These are phyloP conservation scores for Carollia perspicillata DNA, from an alignment of 2,113 vertebrate genomes.

Conservation along the genomic window DNA sequence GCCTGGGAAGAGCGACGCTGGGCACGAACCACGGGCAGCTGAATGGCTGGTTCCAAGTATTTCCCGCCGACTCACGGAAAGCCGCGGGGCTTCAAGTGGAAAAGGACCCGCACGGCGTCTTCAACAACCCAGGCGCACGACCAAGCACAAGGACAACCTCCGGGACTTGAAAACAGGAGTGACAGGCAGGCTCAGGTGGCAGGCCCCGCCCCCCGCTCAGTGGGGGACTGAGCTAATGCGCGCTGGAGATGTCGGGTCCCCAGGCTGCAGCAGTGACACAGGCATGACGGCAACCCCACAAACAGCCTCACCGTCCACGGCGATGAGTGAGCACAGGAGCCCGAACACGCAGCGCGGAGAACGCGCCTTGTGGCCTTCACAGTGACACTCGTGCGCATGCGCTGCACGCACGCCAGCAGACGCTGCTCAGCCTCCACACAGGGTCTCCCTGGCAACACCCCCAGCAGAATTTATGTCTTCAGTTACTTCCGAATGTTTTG, in stretches of 20 bases:
- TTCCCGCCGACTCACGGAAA: background rate
- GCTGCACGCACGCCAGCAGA: too few species aligned
- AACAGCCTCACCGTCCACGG: background rate
- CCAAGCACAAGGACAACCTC: too few species aligned
- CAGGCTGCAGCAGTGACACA: background rate
- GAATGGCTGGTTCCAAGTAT: background rate
- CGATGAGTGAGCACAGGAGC: background rate
- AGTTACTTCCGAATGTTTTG: background rate
- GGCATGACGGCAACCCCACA: background rate
- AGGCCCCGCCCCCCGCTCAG: background rate
- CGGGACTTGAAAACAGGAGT: fast-evolving
- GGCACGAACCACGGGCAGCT: background rate
- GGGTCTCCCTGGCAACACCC: background rate
- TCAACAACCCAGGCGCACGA: background rate
- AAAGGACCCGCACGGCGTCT: fast-evolving
- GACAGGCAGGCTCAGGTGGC: too few species aligned
- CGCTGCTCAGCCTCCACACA: too few species aligned
- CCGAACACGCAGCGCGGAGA: background rate
- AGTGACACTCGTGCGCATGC: fast-evolving
- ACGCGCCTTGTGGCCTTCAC: too few species aligned
- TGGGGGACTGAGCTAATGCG: fast-evolving
- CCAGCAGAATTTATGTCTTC: background rate
- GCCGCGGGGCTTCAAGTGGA: background rate
- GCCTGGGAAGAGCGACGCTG: background rate
- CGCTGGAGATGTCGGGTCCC: background rate